Evolutionary conservation across 1,140 invertebrate genomes (phyloP), one percentile per base, ranked within the genome.

Genomic region (Scaptomyza pallida): DNA sequence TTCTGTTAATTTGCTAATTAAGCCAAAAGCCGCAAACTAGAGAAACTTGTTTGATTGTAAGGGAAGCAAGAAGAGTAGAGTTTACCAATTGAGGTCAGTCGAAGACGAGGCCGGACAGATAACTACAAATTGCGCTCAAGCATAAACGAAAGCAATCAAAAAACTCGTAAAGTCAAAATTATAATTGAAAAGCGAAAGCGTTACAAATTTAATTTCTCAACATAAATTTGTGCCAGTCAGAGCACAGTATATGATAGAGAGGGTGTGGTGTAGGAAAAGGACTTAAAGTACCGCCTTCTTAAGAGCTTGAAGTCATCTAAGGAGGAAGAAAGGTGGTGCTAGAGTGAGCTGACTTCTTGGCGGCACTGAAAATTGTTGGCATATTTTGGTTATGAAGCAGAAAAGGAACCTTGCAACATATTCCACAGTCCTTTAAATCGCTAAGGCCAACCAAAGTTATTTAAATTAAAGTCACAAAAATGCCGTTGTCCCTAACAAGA

Each of bases 181-280:
- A 56, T 69, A 73, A 75, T 75, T 75, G 70, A 75, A 75, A 59
- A 72, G 70, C 63, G 73, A 75, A 75, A 75, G 73, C 70, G 73
- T 72, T 68, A 62, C 70, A 72, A 75, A 75, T 75, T 68, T 68
- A 37, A 75, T 75, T 72, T 68, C 67, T 51, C 37, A 62, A 68
- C 73, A 62, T 68, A 33, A 68, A 72, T 75, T 75, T 60, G 61
- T 73, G 51, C 52, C 59, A 64, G 37, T 54, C 67, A 33, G 52
- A 47, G 16, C 35, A 52, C 35, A 59, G 50, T 57, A 48, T 33
- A n/a, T n/a, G 6, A 26, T 30, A 0, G 0, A 9, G 26, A 9
- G 26, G 26, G 6, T 5, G 1, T 8, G 6, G 8, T 26, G 23
- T 26, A 4, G 1, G 5, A 3, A 12, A n/a, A n/a, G 9, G 35